Conservation (phyloP, 2,888 invertebrate species). For the Sylvicola cinctus region DNA sequence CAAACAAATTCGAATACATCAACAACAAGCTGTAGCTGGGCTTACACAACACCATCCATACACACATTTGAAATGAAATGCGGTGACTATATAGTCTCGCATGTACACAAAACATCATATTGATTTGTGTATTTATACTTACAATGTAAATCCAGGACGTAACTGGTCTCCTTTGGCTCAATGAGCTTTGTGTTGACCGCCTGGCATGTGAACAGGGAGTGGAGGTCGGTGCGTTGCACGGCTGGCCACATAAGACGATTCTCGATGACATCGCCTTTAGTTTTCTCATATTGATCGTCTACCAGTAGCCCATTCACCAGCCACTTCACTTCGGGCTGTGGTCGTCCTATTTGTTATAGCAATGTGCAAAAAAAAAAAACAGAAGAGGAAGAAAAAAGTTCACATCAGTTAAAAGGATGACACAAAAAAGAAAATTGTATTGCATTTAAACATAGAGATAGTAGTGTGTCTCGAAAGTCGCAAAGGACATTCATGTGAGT, state of each 20-base stretch:
- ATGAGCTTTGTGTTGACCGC: slow-evolving; percentile 69
- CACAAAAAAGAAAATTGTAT: not conserved
- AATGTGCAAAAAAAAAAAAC: too few species aligned
- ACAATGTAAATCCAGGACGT: slow-evolving; percentile 61
- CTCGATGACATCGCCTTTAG: slow-evolving; percentile 70
- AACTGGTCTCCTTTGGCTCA: slow-evolving; percentile 54
- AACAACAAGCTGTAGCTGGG: too few species aligned
- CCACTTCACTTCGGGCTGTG: slow-evolving; percentile 67
- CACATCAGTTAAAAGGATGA: slow-evolving; percentile 3
- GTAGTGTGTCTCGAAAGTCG: not conserved
- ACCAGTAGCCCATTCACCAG: slow-evolving; percentile 58
- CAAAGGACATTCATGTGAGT: too few species aligned
- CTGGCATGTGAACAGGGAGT: slow-evolving; percentile 72
- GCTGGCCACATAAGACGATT: slow-evolving; percentile 57
- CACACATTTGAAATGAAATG: not conserved
- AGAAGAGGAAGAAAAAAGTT: slow-evolving; percentile 9
- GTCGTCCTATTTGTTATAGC: slow-evolving; percentile 35
- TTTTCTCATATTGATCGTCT: slow-evolving; percentile 66
- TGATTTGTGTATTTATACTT: too few species aligned
- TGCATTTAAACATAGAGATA: not conserved
- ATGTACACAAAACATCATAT: too few species aligned
- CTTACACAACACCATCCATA: too few species aligned
- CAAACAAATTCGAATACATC: too few species aligned
- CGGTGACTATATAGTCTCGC: not conserved
- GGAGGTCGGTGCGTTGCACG: slow-evolving; percentile 57